Evolutionary conservation across 2,888 invertebrate genomes (phyloP), one percentile per base, ranked within the genome.

Genomic region (Acronicta psi): DNA sequence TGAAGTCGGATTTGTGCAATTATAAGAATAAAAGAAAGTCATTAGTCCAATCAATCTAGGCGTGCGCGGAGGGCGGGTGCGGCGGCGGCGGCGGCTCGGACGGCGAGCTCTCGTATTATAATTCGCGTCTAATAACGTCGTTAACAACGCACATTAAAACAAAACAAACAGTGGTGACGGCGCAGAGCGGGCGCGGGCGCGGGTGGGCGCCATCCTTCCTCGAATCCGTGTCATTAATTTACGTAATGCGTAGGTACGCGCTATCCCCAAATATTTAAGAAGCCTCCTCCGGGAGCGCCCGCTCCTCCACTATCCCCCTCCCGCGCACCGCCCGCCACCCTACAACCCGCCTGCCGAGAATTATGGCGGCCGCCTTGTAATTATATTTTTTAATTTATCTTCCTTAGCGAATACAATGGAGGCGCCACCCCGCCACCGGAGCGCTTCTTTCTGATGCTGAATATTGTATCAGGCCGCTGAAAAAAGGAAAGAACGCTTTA

Each of bases 311-410:
- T 93, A 92, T 89, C 86, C 85, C 85, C 84, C 80, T 63, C 76
- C 76, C 85, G 79, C 77, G 72, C 79, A 67, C 81, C 84, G 65
- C 85, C 84, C 78, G 81, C 83, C 85, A 79, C 87, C 87, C 72
- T 84, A 79, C 87, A 73, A 79, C 85, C 88, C 93, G 88, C 93
- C 92, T 84, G 92, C 88, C 90, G 93, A 94, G 94, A 94, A 94
- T 95, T 94, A 95, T 95, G 95, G 95, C 95, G 94, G 95, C 94
- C 94, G 94, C 94, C 94, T 94, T 95, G 95, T 95, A 95, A 95
- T 95, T 95, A 95, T 95, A 95, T 95, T 95, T 95, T 95, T 95
- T 95, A 95, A 95, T 95, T 95, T 95, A 95, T 95, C 95, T 95
- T 95, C 95, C 95, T 95, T 95, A 95, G 95, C 94, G 94, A 93